Conservation (phyloP, 2,888 invertebrate genomes). For the Platypus cylindrus region DNA sequence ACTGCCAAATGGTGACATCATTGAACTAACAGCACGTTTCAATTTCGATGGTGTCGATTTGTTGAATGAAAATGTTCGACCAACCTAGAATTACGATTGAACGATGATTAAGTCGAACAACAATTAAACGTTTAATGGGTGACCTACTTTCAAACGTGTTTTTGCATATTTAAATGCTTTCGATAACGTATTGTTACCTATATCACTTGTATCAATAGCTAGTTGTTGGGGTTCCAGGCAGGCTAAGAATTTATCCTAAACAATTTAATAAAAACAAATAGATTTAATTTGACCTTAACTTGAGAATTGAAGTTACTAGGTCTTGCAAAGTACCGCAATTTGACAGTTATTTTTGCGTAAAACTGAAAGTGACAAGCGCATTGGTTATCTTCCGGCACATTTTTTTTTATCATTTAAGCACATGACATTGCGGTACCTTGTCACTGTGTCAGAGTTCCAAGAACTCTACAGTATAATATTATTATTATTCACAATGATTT, state of each 20-base stretch:
- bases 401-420: no score
- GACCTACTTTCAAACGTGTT: slow-evolving; percentile 54
- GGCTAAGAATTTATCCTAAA: slow-evolving; percentile 69
- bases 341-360: no score
- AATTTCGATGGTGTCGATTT: slow-evolving; percentile 81
- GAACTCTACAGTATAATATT: no score
- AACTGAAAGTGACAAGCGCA: no score
- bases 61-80: slow-evolving; percentile 89
- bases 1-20: slow-evolving; percentile 85
- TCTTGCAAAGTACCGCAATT: no score
- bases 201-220: slow-evolving; percentile 79
- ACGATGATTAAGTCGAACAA: neutral
- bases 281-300: no score
- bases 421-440: no score
- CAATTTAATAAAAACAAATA: slow-evolving; percentile 1
- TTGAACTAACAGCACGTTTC: slow-evolving; percentile 87
- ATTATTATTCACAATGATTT: neutral
- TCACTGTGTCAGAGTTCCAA: no score
- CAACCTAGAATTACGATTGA: slow-evolving; percentile 46
- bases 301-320: no score
- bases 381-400: no score
- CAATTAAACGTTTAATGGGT: neutral
- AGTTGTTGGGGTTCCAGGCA: slow-evolving; percentile 69
- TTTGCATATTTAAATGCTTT: slow-evolving; percentile 85
- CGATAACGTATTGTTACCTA: slow-evolving; percentile 73